Evolutionary conservation across 1,140 invertebrate genomes (phyloP), one percentile per base, ranked within the genome.

Genomic region (Plectrocnemia conspersa): DNA sequence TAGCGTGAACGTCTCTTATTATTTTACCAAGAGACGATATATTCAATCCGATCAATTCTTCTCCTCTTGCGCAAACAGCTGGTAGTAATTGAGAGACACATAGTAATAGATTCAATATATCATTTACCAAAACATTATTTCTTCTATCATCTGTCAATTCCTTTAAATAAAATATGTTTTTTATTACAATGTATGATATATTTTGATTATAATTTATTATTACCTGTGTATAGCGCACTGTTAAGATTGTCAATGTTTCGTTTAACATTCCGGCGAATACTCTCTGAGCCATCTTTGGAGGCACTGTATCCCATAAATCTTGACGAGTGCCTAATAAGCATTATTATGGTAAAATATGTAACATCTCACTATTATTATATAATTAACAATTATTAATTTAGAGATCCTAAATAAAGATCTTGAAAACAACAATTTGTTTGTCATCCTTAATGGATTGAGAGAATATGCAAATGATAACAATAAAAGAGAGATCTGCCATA

Each of bases 261-360:
- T 89, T 89, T 1, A 89, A 67, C 84, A 89, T 88, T 18, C 85
- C 86, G 4, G 83, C 79, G 64, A 87, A 86, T 18, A 89, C 79
- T 46, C 86, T 77, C 66, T 88, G 85, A 0, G 87, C 86, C 81
- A 86, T 88, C 69, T 85, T 84, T 0, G 86, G 86, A 2, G 87
- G 85, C 3, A 88, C 85, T 0, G 85, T 87, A 56, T 82, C 84
- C 86, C 87, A 89, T 21, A 89, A 68, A 71, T 88, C 85, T 63
- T 83, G 77, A 60, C 78, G 80, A 2, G 82, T 86, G 4, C 83
- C 84, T 86, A 33, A 16, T 64, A 70, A n/a, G n/a, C n/a, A n/a
- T n/a, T n/a, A n/a, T n/a, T n/a, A n/a, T n/a, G n/a, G n/a, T n/a
- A n/a, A n/a, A n/a, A n/a, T n/a, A n/a, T n/a, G n/a, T n/a, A n/a